Evolutionary conservation across 2,113 vertebrate species (phyloP), one percentile per base, ranked within the genome.

Genomic region (Accipiter virgatus): DNA sequence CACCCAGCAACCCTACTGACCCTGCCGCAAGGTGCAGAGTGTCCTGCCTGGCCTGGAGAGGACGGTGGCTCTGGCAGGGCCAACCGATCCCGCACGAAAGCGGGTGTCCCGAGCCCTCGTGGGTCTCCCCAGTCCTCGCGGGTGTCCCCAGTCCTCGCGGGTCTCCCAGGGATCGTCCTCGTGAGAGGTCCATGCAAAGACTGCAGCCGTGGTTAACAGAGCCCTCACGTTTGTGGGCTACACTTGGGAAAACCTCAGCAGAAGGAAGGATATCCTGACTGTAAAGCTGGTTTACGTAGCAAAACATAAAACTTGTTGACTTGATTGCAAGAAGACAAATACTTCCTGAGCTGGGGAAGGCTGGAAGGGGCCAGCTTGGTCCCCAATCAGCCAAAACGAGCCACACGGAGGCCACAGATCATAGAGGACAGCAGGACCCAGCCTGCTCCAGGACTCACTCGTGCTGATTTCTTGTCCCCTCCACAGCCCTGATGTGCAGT

Each of bases 141-240:
- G 25, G 3, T 19, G 22, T 25, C 27, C 48, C 18, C 50, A 13
- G 7, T 20, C 22, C 16, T 20, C 2, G 2, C 3, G 7, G 47
- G 27, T 43, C 32, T 34, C 16, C 11, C 14, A 19, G 38, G 42
- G 21, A 7, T 12, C 22, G 3, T 13, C n/a, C 18, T 38, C 26
- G 0, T 0, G n/a, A 32, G 16, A 1, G 22, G 31, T 4, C 9
- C 43, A 1, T 4, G 21, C 18, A 20, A 12, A 71, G 65, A 19
- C 34, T 21, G 47, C 47, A 17, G 42, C 55, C 12, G 23, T 4
- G n/a, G 5, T 16, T 23, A 23, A 29, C 32, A 8, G 63, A 23
- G 56, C 4, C 0, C 56, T 38, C 38, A 6, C 7, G 4, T 27
- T 42, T 16, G 38, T 36, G 50, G 0, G 2, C 48, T 36, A 17